Percentiles rank a stretch among this genome's conserved stretches.
Conservation (phyloP, 1,140 invertebrate species). For the Drosophila tristis region DNA sequence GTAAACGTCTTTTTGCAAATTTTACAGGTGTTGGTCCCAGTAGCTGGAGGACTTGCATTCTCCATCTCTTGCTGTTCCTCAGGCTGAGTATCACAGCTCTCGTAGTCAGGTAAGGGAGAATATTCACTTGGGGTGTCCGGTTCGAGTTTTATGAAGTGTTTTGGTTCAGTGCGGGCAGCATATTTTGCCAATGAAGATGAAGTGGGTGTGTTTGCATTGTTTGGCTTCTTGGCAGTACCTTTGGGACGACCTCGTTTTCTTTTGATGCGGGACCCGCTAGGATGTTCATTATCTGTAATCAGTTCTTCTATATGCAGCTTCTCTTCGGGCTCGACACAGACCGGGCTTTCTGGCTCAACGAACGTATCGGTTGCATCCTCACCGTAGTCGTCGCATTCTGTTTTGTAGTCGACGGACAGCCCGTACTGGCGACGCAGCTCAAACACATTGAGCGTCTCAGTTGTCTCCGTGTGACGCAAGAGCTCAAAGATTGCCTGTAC, state of each 20-base stretch:
- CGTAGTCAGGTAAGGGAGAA: background rate
- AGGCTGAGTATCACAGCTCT: background rate
- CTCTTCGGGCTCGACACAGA: no score
- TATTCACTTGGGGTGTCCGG: background rate
- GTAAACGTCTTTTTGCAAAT: conserved; percentile 74
- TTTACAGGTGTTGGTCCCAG: conserved; percentile 45
- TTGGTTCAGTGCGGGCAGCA: background rate
- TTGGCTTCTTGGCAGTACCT: background rate
- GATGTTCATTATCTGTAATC: background rate
- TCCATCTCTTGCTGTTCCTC: no score
- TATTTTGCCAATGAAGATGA: background rate
- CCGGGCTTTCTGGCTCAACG: no score
- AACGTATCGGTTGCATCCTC: no score
- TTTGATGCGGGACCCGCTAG: background rate
- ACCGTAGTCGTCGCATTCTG: background rate
- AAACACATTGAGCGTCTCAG: conserved; percentile 30
- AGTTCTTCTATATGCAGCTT: no score
- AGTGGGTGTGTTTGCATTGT: background rate
- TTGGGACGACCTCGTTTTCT: conserved; percentile 47
- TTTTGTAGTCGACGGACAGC: background rate
- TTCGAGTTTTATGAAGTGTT: background rate
- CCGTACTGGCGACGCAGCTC: conserved; percentile 49
- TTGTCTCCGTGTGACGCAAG: conserved; percentile 51
- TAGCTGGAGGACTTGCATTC: background rate
- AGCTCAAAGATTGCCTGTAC: conserved; percentile 70